Conservation (phyloP, 2,888 invertebrate species). For the Apotomis turbidana region DNA sequence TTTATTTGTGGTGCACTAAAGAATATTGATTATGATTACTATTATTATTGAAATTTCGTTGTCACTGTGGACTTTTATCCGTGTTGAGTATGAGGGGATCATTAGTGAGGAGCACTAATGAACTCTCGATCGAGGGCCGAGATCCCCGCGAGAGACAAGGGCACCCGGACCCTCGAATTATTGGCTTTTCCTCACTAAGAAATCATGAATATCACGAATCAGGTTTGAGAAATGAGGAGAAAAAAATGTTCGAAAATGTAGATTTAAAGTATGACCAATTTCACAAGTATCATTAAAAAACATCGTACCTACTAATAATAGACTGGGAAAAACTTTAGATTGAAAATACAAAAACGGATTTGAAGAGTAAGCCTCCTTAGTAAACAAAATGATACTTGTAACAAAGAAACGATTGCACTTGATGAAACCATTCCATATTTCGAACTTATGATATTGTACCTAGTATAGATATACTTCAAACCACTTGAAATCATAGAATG, state of each 20-base stretch:
- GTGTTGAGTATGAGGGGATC: slow-evolving; percentile 53
- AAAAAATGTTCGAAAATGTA: background rate
- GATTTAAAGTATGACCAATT: background rate
- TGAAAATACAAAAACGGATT: too few relatives aligned
- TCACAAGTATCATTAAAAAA: too few relatives aligned
- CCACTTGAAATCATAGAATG: background rate
- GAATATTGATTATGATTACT: too few relatives aligned
- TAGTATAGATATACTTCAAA: background rate
- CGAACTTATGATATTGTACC: too few relatives aligned
- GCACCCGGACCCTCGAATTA: slow-evolving; percentile 56
- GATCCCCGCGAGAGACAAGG: slow-evolving; percentile 61
- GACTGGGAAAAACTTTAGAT: too few relatives aligned
- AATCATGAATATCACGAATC: slow-evolving; percentile 45
- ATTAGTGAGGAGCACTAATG: slow-evolving; percentile 78
- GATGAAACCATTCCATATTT: too few relatives aligned
- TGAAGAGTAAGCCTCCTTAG: too few relatives aligned
- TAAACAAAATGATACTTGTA: too few relatives aligned
- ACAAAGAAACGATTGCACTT: too few relatives aligned
- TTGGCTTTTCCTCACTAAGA: slow-evolving; percentile 53
- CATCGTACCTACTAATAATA: too few relatives aligned
- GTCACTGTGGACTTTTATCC: slow-evolving; percentile 10
- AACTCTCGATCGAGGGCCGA: slow-evolving; percentile 66
- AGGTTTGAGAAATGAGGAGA: background rate
- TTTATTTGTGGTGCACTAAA: too few relatives aligned
- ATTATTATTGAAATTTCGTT: background rate